A percentile compares a stretch with the other conserved stretches of the same genome.
phyloP scores from a whole-genome alignment of 2,113 vertebrate species.

The Morone saxatilis region DNA sequence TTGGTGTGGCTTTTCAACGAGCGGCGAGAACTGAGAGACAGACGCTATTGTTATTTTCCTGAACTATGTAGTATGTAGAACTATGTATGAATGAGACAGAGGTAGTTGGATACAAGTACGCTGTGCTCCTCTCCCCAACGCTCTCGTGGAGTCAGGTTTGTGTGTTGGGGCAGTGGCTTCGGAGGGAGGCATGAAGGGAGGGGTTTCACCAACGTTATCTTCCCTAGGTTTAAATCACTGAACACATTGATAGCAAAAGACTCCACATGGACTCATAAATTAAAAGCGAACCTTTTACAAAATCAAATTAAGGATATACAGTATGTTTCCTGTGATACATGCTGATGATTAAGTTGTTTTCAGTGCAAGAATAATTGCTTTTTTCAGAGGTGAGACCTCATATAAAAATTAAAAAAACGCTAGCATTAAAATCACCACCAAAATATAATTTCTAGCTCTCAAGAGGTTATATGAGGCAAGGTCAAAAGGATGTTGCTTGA shows the following conservation, averaged over 20 bases:
- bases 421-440: not conserved
- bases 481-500: constrained; percentile 14
- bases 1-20: too few species aligned
- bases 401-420: not conserved
- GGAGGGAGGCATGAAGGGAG: too few species aligned
- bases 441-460: not conserved
- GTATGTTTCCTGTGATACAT: not conserved
- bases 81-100: too few species aligned
- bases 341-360: not conserved
- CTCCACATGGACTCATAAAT: not conserved
- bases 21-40: too few species aligned
- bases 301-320: not conserved
- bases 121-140: too few species aligned
- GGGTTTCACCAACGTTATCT: too few species aligned
- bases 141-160: too few species aligned
- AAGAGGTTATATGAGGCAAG: constrained; percentile 2
- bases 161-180: too few species aligned
- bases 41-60: too few species aligned
- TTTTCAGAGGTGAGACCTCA: not conserved
- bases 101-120: too few species aligned
- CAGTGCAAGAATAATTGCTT: not conserved
- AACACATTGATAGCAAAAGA: not conserved
- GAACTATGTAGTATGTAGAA: too few species aligned
- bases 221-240: not conserved
- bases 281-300: not conserved